phyloP scores from a whole-genome alignment of 2,797 vertebrate genomes.

The Tragelaphus oryx region DNA sequence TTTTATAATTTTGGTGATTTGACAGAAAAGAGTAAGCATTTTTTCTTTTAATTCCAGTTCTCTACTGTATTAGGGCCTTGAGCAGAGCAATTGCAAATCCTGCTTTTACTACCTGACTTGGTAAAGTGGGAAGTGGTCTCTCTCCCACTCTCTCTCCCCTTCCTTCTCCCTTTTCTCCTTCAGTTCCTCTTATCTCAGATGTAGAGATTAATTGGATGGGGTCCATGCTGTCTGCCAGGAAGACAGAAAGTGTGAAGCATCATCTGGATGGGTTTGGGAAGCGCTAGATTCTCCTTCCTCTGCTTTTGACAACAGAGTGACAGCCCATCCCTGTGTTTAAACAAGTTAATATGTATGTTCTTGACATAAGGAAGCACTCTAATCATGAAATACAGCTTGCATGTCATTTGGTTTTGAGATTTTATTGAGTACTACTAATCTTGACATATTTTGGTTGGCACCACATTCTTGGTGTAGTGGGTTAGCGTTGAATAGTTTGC shows the following conservation, averaged over 20 bases:
- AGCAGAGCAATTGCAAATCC: neutral
- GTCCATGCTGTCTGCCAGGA: neutral
- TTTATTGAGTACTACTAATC: constrained; percentile 76
- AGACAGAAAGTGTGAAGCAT: neutral
- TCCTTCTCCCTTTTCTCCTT: neutral
- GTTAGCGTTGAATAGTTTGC: constrained; percentile 75
- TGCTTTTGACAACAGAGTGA: constrained; percentile 61
- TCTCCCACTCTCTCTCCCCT: neutral
- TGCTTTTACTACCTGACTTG: neutral
- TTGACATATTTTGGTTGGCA: constrained; percentile 80
- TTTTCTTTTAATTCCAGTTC: neutral
- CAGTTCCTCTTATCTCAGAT: neutral
- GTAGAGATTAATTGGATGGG: constrained; percentile 14
- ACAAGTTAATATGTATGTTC: constrained; percentile 68
- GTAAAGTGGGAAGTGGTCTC: neutral
- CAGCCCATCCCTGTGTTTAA: constrained; percentile 67
- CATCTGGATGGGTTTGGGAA: constrained; percentile 45
- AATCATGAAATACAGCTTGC: constrained; percentile 70
- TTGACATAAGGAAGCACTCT: constrained; percentile 72
- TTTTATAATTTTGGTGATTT: neutral
- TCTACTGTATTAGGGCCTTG: neutral
- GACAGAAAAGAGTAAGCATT: neutral
- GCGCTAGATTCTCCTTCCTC: neutral
- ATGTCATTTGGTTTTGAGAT: constrained; percentile 78
- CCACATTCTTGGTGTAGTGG: constrained; percentile 63